phyloP scores from a whole-genome alignment of 2,888 invertebrate species.

The Epiperipatus broadwayi region DNA sequence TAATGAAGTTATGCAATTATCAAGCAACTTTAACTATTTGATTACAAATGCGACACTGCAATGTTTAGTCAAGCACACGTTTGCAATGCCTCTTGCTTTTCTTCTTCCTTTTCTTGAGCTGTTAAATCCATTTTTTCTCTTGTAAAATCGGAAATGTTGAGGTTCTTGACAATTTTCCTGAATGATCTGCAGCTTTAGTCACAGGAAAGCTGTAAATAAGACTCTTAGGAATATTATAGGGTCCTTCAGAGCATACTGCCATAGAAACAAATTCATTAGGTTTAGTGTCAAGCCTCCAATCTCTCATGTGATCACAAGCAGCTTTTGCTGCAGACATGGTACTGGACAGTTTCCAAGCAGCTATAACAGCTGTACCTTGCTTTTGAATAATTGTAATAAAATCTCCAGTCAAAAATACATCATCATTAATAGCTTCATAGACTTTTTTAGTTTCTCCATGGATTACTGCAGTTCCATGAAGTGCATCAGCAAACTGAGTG shows the following conservation, averaged over 20 bases:
- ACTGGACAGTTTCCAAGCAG: constrained; percentile 90
- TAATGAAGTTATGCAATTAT: too few species aligned
- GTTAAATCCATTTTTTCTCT: constrained; percentile 63
- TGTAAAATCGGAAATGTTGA: constrained; percentile 61
- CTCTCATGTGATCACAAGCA: constrained; percentile 88
- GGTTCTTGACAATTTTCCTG: too few species aligned
- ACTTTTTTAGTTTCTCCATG: too few species aligned
- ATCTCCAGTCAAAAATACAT: constrained; percentile 51
- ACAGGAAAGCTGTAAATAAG: constrained; percentile 93
- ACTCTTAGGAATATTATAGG: constrained; percentile 73
- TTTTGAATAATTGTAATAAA: constrained; percentile 86
- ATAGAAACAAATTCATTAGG: constrained; percentile 48
- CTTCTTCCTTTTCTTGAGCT: constrained; percentile 68
- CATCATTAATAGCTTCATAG: constrained; percentile 53
- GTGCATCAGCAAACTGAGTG: constrained; percentile 30
- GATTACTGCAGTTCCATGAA: too few species aligned
- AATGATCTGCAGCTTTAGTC: constrained; percentile 44
- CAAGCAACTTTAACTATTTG: too few species aligned
- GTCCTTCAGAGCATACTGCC: constrained; percentile 90
- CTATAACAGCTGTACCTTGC: constrained; percentile 90
- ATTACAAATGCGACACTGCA: too few species aligned
- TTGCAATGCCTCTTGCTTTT: constrained; percentile 61
- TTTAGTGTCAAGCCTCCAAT: constrained; percentile 78
- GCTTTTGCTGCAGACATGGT: constrained; percentile 99
- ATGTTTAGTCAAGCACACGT: too few species aligned